phyloP scores from a whole-genome alignment of 2,113 vertebrate genomes.

The Sakesphorus luctuosus region DNA sequence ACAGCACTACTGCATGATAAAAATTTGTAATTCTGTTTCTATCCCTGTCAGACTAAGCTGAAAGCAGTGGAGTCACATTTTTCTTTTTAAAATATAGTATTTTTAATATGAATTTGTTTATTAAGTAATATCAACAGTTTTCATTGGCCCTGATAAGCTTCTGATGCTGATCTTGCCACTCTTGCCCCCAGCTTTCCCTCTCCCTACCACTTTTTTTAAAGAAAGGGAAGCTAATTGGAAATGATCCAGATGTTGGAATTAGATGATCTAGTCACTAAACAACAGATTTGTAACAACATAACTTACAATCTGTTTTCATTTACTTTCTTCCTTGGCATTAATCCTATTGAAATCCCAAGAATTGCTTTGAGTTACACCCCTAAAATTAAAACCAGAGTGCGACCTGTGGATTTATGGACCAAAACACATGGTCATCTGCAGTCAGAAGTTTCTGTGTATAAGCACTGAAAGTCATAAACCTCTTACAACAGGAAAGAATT shows the following conservation, averaged over 20 bases:
- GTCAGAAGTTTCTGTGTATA: background rate
- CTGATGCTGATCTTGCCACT: background rate
- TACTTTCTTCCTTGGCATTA: background rate
- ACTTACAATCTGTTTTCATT: background rate
- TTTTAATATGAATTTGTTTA: background rate
- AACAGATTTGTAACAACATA: background rate
- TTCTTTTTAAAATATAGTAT: background rate
- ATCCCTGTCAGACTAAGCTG: background rate
- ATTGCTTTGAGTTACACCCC: background rate
- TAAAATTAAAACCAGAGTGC: constrained; percentile 24
- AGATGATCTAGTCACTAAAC: background rate
- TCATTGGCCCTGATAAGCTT: background rate
- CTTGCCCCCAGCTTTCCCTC: background rate
- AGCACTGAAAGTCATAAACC: background rate
- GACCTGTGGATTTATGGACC: background rate
- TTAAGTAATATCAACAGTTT: background rate
- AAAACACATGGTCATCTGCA: background rate
- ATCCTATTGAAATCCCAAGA: background rate
- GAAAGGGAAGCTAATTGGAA: background rate
- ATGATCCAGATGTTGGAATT: background rate
- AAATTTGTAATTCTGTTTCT: background rate
- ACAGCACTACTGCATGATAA: background rate
- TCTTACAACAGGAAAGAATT: background rate
- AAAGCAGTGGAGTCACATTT: background rate
- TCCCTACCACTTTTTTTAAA: background rate